These are phyloP conservation scores for Noctua comes DNA, from an alignment of 2,888 invertebrate genomes.

Conservation along the genomic window DNA sequence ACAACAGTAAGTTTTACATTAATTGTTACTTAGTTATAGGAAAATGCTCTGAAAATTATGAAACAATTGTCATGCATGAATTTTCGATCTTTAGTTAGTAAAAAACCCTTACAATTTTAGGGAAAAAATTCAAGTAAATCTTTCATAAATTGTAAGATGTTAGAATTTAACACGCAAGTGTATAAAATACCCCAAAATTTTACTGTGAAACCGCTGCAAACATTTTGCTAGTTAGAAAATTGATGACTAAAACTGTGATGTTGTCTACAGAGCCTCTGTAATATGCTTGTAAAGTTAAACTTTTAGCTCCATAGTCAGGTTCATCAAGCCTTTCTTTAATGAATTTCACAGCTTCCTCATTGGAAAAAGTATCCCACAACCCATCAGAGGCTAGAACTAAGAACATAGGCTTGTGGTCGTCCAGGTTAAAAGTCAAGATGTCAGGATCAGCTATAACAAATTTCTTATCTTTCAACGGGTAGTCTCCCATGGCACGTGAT, in stretches of 20 bases:
- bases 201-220: constrained; percentile 73
- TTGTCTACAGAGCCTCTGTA: constrained; percentile 98
- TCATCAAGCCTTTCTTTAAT: constrained; percentile 96
- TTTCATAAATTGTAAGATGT: constrained; percentile 60
- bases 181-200: constrained; percentile 44
- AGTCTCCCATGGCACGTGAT: constrained; percentile 98
- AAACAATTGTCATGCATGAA: constrained; percentile 34
- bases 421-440: constrained; percentile 96
- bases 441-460: constrained; percentile 99
- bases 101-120: constrained; percentile 50
- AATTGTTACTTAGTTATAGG: constrained; percentile 51
- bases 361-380: constrained; percentile 98
- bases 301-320: constrained; percentile 97
- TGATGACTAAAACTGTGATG: constrained; percentile 97
- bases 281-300: constrained; percentile 97
- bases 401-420: constrained; percentile 96
- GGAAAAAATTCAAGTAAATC: constrained; percentile 45
- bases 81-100: constrained; percentile 44
- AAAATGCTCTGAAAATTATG: constrained; percentile 38
- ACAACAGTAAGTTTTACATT: constrained; percentile 56
- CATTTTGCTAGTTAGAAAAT: constrained; percentile 91
- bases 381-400: constrained; percentile 98
- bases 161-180: constrained; percentile 47
- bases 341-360: constrained; percentile 98
- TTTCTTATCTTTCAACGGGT: constrained; percentile 97